phyloP scores from a whole-genome alignment of 2,113 vertebrate species.

The Takifugu flavidus region DNA sequence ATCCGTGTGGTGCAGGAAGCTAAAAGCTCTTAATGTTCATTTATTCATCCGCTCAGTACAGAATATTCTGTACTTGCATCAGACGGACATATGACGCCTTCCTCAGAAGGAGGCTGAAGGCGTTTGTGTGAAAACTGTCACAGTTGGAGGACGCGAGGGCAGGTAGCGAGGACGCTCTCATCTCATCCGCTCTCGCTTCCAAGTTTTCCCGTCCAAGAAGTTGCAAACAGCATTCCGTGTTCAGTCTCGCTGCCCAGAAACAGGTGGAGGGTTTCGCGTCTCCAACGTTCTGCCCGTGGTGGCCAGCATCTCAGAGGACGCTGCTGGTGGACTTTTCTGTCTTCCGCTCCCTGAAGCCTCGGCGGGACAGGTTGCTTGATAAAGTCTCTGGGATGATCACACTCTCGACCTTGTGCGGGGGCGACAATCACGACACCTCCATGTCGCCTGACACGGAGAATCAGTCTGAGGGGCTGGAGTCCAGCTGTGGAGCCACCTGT shows the following conservation, averaged over 20 bases:
- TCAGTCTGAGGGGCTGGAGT: slow-evolving; percentile 36
- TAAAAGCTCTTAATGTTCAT: neutral
- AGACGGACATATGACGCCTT: slow-evolving; percentile 17
- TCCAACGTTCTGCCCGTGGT: slow-evolving; percentile 8
- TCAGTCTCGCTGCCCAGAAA: neutral
- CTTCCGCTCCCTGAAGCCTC: slow-evolving; percentile 27
- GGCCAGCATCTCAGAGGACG: neutral
- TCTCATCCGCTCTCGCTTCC: slow-evolving; percentile 19
- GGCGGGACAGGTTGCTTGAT: slow-evolving; percentile 36
- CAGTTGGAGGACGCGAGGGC: slow-evolving; percentile 33
- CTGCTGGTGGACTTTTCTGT: neutral
- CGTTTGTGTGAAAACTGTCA: slow-evolving; percentile 40
- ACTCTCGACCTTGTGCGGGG: slow-evolving; percentile 51
- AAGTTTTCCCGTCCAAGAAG: slow-evolving; percentile 33
- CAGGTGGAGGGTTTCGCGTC: neutral
- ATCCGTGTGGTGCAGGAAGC: too few species aligned
- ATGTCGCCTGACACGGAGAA: slow-evolving; percentile 38
- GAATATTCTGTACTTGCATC: neutral
- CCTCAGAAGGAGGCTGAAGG: slow-evolving; percentile 29
- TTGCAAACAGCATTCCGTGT: slow-evolving; percentile 22
- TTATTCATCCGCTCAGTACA: neutral
- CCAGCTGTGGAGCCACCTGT: slow-evolving; percentile 56
- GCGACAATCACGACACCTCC: slow-evolving; percentile 41
- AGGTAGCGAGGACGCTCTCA: slow-evolving; percentile 22
- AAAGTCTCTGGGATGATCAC: slow-evolving; percentile 50